These are phyloP conservation scores for Actinostola sp. DNA, from an alignment of 92 coral and sea anemone species.

Conservation along the genomic window DNA sequence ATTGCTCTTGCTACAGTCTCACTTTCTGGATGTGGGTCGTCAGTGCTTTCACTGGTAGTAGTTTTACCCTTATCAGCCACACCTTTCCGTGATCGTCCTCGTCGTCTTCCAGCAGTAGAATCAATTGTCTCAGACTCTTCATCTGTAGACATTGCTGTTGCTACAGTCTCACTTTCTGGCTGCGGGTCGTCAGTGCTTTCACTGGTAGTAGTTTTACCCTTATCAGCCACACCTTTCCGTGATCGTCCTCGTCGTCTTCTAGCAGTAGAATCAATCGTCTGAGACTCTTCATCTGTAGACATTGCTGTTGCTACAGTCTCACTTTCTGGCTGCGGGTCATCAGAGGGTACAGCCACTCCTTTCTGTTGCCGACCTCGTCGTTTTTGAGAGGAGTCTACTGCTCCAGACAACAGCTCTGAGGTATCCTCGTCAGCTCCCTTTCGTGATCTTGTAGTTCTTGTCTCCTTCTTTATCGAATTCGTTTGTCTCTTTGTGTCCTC, in stretches of 20 bases:
- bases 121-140: not conserved
- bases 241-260: constrained; percentile 22
- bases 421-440: constrained; percentile 4
- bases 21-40: too few species aligned
- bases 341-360: not conserved
- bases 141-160: not conserved
- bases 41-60: too few species aligned
- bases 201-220: not conserved
- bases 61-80: not conserved
- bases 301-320: not conserved
- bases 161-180: not conserved
- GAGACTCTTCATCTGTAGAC: not conserved
- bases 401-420: not conserved
- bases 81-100: constrained; percentile 11
- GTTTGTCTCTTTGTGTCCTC: too few species aligned
- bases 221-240: too few species aligned
- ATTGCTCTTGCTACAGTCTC: too few species aligned
- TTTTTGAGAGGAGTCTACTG: not conserved
- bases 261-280: not conserved
- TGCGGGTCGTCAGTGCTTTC: constrained; percentile 2
- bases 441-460: too few species aligned
- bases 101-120: constrained; percentile 3
- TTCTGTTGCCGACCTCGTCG: constrained; percentile 19
- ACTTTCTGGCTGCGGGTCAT: not conserved
- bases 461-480: too few species aligned